Base-by-base conservation (phyloP, 2,113 vertebrate species). In the Mastomys natalensis region DNA sequence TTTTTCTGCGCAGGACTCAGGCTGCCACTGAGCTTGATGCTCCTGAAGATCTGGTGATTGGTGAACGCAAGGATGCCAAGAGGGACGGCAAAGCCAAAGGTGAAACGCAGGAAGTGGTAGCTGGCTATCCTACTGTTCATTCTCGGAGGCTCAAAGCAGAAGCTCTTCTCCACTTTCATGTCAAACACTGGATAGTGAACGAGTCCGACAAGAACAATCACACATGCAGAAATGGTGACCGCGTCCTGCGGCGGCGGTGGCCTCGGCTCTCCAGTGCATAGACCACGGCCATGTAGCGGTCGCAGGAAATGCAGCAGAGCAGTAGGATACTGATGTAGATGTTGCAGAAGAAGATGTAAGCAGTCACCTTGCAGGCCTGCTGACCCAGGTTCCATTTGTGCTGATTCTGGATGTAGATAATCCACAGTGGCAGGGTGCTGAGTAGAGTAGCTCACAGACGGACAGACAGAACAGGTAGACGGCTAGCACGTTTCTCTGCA, bases 271-370 rank as follows among this genome's bases (percentile, higher is more conserved):
- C 99, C 95, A 99, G 86, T 1, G 99, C 98, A 0, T 99, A 99
- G 43, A 96, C 98, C 81, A 99, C 93, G 0, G 99, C 99, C 72
- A 99, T 0, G 1, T 99, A 99, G 62, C 99, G 99, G 98, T 99
- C 99, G 45, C 99, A 40, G 84, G 99, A 99, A 94, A 99, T 98
- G 92, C 99, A 98, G 89, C 99, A 99, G 93, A 99, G 97, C 34
- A 99, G 91, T 1, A 98, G 97, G 92, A 99, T 99, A 92, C 99
- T 99, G 94, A 99, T 86, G 84, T 99, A 99, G 98, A 99, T 99
- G 98, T 99, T 99, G 98, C 99, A 99, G 98, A 99, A 99, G 68
- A 99, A 99, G 64, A 99, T 80, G 88, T 98, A 99, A 62, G 99
- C 99, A 0, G 98, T 99, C 45, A 98, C 0, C 66, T n/a, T 98